Conservation (phyloP, 1,140 invertebrate species). For the Venustaconcha ellipsiformis region DNA sequence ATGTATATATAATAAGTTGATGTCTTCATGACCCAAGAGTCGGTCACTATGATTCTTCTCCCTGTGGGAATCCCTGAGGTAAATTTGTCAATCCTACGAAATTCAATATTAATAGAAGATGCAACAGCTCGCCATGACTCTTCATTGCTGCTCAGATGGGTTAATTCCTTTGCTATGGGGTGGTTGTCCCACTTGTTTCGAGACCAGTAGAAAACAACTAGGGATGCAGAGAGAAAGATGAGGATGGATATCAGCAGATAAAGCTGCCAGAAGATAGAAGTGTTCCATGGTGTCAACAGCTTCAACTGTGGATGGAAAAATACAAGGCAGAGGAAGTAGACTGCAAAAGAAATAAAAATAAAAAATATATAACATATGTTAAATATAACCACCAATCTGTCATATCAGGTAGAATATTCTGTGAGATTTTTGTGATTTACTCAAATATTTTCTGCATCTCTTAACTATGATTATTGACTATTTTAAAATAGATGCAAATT, state of each 20-base stretch:
- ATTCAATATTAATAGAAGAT: constrained; percentile 82
- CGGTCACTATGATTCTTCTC: constrained; percentile 81
- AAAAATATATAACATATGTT: background rate
- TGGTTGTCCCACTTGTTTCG: constrained; percentile 79
- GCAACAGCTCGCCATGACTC: constrained; percentile 78
- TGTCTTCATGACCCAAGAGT: constrained; percentile 91
- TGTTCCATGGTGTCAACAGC: constrained; percentile 43
- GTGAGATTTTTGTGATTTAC: too few species aligned
- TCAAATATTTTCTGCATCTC: too few species aligned
- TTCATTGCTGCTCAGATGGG: constrained; percentile 72
- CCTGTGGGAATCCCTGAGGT: constrained; percentile 75
- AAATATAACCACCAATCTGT: too few species aligned
- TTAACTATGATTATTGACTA: too few species aligned
- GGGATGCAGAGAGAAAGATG: constrained; percentile 39
- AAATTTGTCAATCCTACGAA: constrained; percentile 81
- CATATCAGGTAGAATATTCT: too few species aligned
- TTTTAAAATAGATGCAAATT: too few species aligned
- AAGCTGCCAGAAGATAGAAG: constrained; percentile 48
- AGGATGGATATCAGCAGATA: constrained; percentile 44
- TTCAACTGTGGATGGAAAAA: constrained; percentile 51
- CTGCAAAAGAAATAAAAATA: constrained; percentile 41
- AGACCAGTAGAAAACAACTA: constrained; percentile 74
- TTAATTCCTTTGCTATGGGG: constrained; percentile 79
- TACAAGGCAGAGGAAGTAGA: constrained; percentile 59
- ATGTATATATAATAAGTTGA: constrained; percentile 81